Percentiles rank a stretch among this genome's conserved stretches.
Conservation (phyloP, 2,888 invertebrate species). For the Lycia hirtaria region DNA sequence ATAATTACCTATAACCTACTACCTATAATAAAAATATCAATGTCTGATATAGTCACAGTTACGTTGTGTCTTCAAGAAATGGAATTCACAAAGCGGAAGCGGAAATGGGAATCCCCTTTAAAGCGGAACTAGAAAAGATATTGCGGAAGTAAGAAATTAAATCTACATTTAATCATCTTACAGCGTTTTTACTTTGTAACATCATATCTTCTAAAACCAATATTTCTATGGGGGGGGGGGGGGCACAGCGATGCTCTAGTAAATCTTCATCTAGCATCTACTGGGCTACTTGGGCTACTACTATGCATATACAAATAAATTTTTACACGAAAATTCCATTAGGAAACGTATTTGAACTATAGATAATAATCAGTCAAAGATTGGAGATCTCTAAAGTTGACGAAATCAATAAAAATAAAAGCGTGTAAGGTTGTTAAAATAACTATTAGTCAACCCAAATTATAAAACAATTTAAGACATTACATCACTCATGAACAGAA, state of each 20-base stretch:
- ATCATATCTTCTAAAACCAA: no score
- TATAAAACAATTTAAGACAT: neutral
- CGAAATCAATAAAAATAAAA: neutral
- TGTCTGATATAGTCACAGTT: neutral
- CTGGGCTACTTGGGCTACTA: no score
- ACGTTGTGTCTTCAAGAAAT: no score
- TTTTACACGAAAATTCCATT: no score
- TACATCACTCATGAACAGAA: neutral
- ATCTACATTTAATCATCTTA: no score
- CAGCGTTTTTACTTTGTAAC: no score
- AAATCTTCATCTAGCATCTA: no score
- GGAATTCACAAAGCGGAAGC: constrained; percentile 1
- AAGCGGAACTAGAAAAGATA: neutral
- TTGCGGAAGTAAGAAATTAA: neutral
- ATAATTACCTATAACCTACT: no score
- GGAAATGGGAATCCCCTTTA: constrained; percentile 9
- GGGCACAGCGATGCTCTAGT: no score
- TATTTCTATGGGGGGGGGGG: no score
- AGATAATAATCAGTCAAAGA: neutral
- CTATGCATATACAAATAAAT: no score
- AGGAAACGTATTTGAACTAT: no score
- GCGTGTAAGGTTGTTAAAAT: neutral
- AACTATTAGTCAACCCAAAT: neutral
- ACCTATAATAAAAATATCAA: neutral
- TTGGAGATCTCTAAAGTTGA: neutral